phyloP scores from a whole-genome alignment of 1,140 invertebrate species.

The Euschistus heros region DNA sequence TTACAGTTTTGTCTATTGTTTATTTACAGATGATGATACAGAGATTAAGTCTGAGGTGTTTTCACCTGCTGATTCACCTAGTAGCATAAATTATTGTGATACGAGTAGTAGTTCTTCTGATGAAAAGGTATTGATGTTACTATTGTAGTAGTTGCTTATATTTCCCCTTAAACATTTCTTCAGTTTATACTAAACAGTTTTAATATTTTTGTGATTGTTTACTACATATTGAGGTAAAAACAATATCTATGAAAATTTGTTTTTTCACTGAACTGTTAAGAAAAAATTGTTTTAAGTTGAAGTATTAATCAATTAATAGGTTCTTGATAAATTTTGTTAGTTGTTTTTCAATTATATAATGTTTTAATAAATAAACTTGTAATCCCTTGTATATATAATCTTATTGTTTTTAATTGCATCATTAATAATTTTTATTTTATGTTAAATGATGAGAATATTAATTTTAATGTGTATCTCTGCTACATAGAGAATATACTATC shows the following conservation, averaged over 20 bases:
- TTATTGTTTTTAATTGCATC: not conserved
- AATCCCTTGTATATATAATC: not conserved
- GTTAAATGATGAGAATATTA: too few species aligned
- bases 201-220: too few species aligned
- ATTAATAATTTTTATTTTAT: not conserved
- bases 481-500: not conserved
- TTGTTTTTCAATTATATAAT: not conserved
- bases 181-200: too few species aligned
- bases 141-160: too few species aligned
- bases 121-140: not conserved
- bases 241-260: too few species aligned
- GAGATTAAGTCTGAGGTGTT: not conserved
- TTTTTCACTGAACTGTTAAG: too few species aligned
- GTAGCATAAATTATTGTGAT: not conserved
- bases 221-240: too few species aligned
- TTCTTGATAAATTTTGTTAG: too few species aligned
- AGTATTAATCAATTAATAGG: too few species aligned
- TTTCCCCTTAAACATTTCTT: too few species aligned
- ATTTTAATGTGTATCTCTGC: not conserved
- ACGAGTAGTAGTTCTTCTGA: not conserved
- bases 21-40: constrained; percentile 1
- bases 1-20: not conserved
- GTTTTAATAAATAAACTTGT: not conserved
- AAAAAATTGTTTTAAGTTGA: too few species aligned
- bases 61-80: constrained; percentile 1